Conservation (phyloP, 2,797 vertebrate genomes). For the Notoglanidium macrostoma region DNA sequence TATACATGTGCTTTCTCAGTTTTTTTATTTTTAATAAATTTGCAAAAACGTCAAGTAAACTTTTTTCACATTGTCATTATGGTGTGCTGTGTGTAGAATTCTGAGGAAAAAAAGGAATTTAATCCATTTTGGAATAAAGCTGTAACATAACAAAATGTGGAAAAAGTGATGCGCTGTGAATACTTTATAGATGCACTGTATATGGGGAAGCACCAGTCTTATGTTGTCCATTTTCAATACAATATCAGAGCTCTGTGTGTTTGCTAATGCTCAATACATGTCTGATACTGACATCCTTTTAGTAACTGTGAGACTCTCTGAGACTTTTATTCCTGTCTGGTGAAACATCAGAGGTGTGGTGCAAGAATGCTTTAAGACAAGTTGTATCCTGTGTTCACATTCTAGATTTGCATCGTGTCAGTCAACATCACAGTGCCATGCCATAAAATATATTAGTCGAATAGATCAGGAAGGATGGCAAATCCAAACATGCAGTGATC, state of each 20-base stretch:
- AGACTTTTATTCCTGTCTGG: neutral
- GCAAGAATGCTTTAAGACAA: neutral
- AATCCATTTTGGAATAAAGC: too few species aligned
- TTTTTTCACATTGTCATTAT: too few species aligned
- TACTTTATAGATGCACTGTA: neutral
- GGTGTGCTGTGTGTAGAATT: too few species aligned
- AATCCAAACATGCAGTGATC: neutral
- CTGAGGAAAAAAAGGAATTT: too few species aligned
- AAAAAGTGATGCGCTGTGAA: too few species aligned
- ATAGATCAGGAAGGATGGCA: neutral
- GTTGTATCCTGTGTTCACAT: slow-evolving; percentile 25
- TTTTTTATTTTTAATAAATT: too few species aligned
- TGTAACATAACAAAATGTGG: too few species aligned
- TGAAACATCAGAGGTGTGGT: slow-evolving; percentile 4
- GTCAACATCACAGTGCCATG: neutral
- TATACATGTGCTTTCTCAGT: too few species aligned
- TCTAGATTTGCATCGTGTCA: neutral
- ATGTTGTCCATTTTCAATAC: neutral
- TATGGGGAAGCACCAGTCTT: neutral
- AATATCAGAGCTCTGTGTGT: neutral
- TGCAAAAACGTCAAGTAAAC: too few species aligned
- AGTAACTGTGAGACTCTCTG: neutral
- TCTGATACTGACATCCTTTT: neutral
- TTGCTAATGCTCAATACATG: neutral
- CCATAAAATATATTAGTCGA: neutral